phyloP scores from a whole-genome alignment of 2,113 vertebrate species.

The Oryzias celebensis region DNA sequence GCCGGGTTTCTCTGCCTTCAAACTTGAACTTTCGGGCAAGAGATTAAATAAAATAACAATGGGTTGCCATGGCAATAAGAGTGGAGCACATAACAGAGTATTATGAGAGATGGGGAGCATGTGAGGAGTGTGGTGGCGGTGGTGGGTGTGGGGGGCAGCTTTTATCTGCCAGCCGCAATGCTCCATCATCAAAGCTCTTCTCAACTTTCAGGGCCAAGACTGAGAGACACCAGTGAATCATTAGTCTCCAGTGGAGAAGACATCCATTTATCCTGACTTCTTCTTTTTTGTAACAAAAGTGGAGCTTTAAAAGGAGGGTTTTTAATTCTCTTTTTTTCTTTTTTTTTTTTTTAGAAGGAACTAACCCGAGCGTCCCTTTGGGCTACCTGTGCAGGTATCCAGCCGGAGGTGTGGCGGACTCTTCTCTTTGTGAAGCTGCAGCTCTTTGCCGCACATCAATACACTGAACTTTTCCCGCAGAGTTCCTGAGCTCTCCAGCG shows the following conservation, averaged over 20 bases:
- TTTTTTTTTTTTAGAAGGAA: conserved; percentile 47
- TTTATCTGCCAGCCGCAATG: conserved; percentile 60
- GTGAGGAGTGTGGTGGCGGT: conserved; percentile 5
- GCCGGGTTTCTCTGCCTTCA: conserved; percentile 20
- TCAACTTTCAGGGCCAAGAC: conserved; percentile 57
- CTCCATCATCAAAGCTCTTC: conserved; percentile 72
- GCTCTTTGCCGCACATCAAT: conserved; percentile 68
- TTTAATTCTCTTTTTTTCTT: conserved; percentile 17
- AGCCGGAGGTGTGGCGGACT: conserved; percentile 47
- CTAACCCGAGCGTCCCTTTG: conserved; percentile 39
- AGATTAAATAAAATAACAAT: conserved; percentile 68
- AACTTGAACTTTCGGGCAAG: conserved; percentile 50
- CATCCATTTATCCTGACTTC: conserved; percentile 48
- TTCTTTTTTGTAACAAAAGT: conserved; percentile 32
- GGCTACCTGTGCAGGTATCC: conserved; percentile 64
- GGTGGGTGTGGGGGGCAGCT: conserved; percentile 10
- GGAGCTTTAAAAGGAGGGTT: conserved; percentile 23
- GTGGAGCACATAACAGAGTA: conserved; percentile 59
- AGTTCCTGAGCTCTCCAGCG: conserved; percentile 61
- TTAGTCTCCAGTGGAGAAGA: conserved; percentile 66
- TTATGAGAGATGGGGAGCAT: conserved; percentile 52
- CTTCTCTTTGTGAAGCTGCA: conserved; percentile 56
- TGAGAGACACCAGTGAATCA: conserved; percentile 63
- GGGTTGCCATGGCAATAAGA: conserved; percentile 67
- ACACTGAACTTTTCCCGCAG: conserved; percentile 65